A percentile compares a stretch with the other conserved stretches of the same genome.
Evolutionary conservation across 2,113 vertebrate genomes (phyloP).

Genomic region (Crotalus helleri): DNA sequence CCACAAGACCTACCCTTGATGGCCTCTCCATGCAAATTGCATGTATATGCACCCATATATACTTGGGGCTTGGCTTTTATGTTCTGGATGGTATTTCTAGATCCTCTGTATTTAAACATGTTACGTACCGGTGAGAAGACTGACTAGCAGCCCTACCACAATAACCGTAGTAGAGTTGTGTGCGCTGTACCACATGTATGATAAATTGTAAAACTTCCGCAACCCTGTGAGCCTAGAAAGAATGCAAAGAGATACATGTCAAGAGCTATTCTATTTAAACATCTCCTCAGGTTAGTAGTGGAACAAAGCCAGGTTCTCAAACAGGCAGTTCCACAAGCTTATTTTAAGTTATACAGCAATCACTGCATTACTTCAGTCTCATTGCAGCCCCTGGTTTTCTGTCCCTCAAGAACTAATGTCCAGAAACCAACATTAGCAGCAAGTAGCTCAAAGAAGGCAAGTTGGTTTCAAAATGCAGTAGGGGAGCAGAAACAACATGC

Average conservation of each 20-base stretch:
- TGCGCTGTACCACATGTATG: constrained; percentile 97
- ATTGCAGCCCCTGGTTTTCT: neutral
- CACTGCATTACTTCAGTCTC: neutral
- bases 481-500: neutral
- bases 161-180: constrained; percentile 92
- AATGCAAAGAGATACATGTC: neutral
- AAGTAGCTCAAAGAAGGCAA: neutral
- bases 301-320: neutral
- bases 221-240: constrained; percentile 75
- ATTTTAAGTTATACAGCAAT: neutral
- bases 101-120: neutral
- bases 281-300: neutral
- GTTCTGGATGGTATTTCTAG: neutral
- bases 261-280: neutral
- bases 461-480: neutral
- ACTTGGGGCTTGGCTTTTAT: neutral
- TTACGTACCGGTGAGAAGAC: constrained; percentile 83
- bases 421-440: neutral
- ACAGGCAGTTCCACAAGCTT: neutral
- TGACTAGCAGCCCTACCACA: constrained; percentile 87
- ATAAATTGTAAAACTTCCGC: constrained; percentile 83
- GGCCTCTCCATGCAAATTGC: neutral
- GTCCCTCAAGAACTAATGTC: neutral
- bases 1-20: neutral
- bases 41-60: too few species aligned